These are phyloP conservation scores for Bellardia bayeri DNA, from an alignment of 2,888 invertebrate genomes.

Conservation along the genomic window DNA sequence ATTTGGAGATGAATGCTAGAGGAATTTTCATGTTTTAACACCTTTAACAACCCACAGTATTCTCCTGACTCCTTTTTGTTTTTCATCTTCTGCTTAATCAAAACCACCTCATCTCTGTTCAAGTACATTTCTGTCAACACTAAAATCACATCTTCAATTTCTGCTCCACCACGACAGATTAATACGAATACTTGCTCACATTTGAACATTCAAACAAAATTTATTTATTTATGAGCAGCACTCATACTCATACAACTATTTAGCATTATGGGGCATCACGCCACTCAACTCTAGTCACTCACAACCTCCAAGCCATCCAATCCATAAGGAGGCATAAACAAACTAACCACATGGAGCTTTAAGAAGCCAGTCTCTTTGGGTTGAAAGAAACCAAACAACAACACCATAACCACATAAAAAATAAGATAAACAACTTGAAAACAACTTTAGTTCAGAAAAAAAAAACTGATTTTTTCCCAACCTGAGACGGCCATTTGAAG, in stretches of 20 bases:
- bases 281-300: constrained; percentile 58
- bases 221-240: constrained; percentile 51
- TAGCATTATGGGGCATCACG: constrained; percentile 70
- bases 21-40: constrained; percentile 51
- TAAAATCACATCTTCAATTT: constrained; percentile 49
- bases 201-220: constrained; percentile 3
- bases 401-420: constrained; percentile 24
- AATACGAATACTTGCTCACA: constrained; percentile 7
- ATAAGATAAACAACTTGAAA: constrained; percentile 64
- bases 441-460: constrained; percentile 43
- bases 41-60: constrained; percentile 59
- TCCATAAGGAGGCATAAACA: constrained; percentile 57
- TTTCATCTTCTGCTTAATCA: constrained; percentile 15
- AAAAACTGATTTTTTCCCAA: constrained; percentile 39
- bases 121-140: constrained; percentile 71
- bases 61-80: background rate
- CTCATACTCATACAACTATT: constrained; percentile 58
- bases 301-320: constrained; percentile 33
- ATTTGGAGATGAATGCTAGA: constrained; percentile 1
- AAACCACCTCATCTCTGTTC: constrained; percentile 53
- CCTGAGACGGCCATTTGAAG: constrained; percentile 73
- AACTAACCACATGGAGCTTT: constrained; percentile 53
- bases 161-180: constrained; percentile 28
- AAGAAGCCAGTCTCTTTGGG: constrained; percentile 44
- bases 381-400: constrained; percentile 5